Evolutionary conservation across 2,888 invertebrate species (phyloP), one percentile per base, ranked within the genome.

Genomic region (Diloba caeruleocephala): DNA sequence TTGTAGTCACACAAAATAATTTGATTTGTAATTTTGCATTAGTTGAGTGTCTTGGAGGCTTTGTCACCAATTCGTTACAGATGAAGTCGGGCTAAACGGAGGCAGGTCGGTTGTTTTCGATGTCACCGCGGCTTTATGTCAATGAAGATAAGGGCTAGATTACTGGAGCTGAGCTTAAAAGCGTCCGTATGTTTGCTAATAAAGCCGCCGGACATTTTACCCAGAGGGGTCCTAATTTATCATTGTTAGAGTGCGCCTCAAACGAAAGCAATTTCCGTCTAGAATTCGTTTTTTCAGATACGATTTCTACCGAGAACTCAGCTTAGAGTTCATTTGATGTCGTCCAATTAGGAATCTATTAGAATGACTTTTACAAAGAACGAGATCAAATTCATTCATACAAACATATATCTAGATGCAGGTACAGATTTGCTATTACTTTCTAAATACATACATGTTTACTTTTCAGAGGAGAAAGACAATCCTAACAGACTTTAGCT

Each of bases 261-360:
- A 88, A 85, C 81, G 85, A 86, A 87, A 87, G 89, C 85, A 87
- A 90, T 91, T 88, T 87, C 80, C 83, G 76, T 79, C 80, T 81
- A 81, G 82, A 74, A 77, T 74, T 64, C 78, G 84, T 86, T 76
- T 82, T 83, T 82, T 80, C 76, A 78, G 70, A 73, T 71, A 77
- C 74, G 73, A 71, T 75, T 79, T 70, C 74, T 73, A 71, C 53
- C 65, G 70, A 70, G 71, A 64, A 71, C 60, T 76, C 65, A 62
- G 77, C 83, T 85, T 82, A 80, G 76, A 79, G 73, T 77, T 80
- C 76, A 81, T 85, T 85, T 81, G 71, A 75, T 76, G 77, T 74
- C 63, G 52, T 78, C 71, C 77, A 83, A 83, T 82, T 82, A 82
- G 74, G 73, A 56, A 64, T 63, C 51, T 66, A 71, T 63, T 69